Base-by-base conservation (phyloP, 1,140 invertebrate species). In the Eumeta japonica region DNA sequence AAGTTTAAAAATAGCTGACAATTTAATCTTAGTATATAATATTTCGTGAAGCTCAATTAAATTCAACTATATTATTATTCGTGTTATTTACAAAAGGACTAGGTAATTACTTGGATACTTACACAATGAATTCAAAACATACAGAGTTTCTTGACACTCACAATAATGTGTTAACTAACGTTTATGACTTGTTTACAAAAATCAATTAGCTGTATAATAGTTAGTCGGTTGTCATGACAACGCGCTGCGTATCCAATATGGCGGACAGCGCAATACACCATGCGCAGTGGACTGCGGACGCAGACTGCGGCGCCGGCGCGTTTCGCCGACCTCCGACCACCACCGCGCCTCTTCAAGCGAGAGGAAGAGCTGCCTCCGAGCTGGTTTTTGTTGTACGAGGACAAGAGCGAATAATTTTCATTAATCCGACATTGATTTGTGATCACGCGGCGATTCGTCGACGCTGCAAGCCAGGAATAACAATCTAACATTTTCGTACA, bases 221-320 rank as follows among this genome's bases (percentile, higher is more conserved):
- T n/a, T n/a, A n/a, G n/a, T n/a, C 63, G 52, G 68, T 73, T 45
- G 65, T 68, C 68, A 73, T 73, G 55, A 52, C 56, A 73, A 70
- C 63, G 48, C 44, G 46, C n/a, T 45, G 39, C 37, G 45, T 34
- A 52, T 45, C 45, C 53, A 68, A 71, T 48, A 66, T 68, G 58
- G 64, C 68, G 68, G 38, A 51, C 52, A 54, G 60, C 63, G 68
- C n/a, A n/a, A n/a, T n/a, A n/a, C n/a, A n/a, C n/a, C 62, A 56
- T 56, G 51, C 62, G 53, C 58, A 50, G 51, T 62, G 49, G 53
- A 55, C 58, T 52, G 45, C 59, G 46, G 52, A 43, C 58, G 58
- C 58, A 46, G 55, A 70, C 68, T 73, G 65, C 56, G 55, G 44
- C 50, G 45, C 41, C 37, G 31, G 50, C 55, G 41, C 39, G 50